These are phyloP conservation scores for Drosophila neonasuta DNA, from an alignment of 2,888 invertebrate species.

Conservation along the genomic window DNA sequence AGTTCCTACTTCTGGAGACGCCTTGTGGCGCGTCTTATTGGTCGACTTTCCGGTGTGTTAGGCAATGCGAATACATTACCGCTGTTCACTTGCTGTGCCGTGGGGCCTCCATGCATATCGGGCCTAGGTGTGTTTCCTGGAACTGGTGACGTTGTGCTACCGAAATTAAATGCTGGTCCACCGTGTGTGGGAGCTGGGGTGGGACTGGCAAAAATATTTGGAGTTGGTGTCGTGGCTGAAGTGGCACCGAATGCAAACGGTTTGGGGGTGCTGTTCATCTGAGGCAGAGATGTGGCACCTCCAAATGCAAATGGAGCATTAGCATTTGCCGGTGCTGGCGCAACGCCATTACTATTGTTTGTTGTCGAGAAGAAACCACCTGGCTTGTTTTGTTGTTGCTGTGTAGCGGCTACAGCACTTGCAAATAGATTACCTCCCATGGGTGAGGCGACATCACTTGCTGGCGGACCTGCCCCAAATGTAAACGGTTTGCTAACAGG, in stretches of 20 bases:
- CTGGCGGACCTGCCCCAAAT: conserved; percentile 40
- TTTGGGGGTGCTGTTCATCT: conserved; percentile 42
- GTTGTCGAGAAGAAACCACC: conserved; percentile 60
- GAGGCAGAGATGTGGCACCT: conserved; percentile 12
- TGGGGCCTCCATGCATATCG: conserved; percentile 22
- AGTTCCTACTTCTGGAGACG: conserved; percentile 70
- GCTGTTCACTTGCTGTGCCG: conserved; percentile 46
- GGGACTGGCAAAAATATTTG: conserved; percentile 55
- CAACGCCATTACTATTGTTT: conserved; percentile 17
- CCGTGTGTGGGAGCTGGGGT: conserved; percentile 24
- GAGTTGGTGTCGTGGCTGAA: conserved; percentile 8
- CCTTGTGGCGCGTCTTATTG: conserved; percentile 75
- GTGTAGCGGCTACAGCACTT: conserved; percentile 43
- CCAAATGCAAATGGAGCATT: conserved; percentile 66
- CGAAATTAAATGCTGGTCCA: conserved; percentile 59
- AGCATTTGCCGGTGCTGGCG: conserved; percentile 11
- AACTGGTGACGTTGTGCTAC: conserved; percentile 31
- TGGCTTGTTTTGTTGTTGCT: conserved; percentile 29
- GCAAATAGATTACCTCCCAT: conserved; percentile 65
- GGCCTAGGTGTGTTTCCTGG: not conserved
- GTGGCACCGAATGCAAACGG: conserved; percentile 61
- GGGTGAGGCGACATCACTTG: conserved; percentile 16
- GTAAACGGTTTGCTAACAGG: conserved; percentile 21
- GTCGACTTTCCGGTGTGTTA: conserved; percentile 57
- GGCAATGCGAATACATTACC: conserved; percentile 69